Percentiles rank a stretch among this genome's conserved stretches.
Evolutionary conservation across 2,797 vertebrate genomes (phyloP).

Genomic region (Xerus rutilus): DNA sequence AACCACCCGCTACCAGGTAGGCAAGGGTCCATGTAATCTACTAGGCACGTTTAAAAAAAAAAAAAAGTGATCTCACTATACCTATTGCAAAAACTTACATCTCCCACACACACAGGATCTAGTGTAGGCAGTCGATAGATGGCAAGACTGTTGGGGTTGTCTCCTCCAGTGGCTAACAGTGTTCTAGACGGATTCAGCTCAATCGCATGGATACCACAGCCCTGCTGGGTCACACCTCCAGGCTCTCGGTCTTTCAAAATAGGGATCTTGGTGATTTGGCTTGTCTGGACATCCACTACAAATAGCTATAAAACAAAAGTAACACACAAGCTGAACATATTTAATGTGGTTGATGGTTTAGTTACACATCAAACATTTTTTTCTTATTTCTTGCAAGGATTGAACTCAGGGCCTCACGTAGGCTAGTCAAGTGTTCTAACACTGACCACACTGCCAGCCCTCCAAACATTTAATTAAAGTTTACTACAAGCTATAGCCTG

Average conservation of each 20-base stretch:
- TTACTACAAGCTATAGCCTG: neutral
- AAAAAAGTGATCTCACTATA: conserved; percentile 26
- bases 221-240: conserved; percentile 93
- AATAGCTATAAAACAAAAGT: conserved; percentile 91
- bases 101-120: conserved; percentile 98
- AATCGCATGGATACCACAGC: conserved; percentile 98
- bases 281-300: conserved; percentile 96
- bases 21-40: neutral
- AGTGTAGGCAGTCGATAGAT: conserved; percentile 97
- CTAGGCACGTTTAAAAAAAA: conserved; percentile 46
- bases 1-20: neutral
- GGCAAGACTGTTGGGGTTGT: conserved; percentile 99
- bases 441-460: neutral
- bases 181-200: conserved; percentile 97
- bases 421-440: neutral
- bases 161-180: conserved; percentile 97
- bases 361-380: neutral
- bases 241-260: conserved; percentile 96
- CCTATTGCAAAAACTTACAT: conserved; percentile 91
- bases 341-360: neutral
- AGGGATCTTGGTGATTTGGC: conserved; percentile 97
- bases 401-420: neutral
- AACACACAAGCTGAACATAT: neutral
- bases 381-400: too few relatives aligned
- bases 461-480: conserved; percentile 27